These are phyloP conservation scores for Mirounga angustirostris DNA, from an alignment of 2,113 vertebrate genomes.

Conservation along the genomic window DNA sequence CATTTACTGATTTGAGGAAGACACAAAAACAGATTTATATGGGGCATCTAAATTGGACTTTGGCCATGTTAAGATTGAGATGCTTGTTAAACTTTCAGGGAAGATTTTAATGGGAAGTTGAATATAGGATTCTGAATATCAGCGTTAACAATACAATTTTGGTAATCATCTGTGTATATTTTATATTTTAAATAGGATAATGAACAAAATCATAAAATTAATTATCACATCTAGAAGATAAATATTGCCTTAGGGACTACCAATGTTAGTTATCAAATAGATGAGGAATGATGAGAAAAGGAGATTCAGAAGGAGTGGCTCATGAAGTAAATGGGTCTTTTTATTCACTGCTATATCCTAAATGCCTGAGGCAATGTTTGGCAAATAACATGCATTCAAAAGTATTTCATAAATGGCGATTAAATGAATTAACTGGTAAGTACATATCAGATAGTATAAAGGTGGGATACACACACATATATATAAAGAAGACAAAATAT, in stretches of 20 bases:
- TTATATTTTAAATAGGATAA: background rate
- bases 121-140: background rate
- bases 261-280: background rate
- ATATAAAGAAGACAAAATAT: background rate
- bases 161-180: background rate
- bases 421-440: background rate
- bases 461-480: fast-evolving
- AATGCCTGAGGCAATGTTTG: background rate
- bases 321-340: background rate
- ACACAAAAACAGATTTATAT: background rate
- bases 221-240: background rate
- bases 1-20: background rate
- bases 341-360: background rate
- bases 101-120: background rate
- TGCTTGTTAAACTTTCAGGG: background rate
- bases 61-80: background rate
- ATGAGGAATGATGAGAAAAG: background rate
- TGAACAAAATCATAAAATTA: background rate
- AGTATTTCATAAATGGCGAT: background rate
- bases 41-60: background rate
- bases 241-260: background rate
- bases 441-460: background rate
- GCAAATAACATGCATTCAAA: background rate
- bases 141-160: background rate
- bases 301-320: background rate